Evolutionary conservation across 1,140 invertebrate species (phyloP), one percentile per base, ranked within the genome.

Genomic region (Drosophila sturtevanti): DNA sequence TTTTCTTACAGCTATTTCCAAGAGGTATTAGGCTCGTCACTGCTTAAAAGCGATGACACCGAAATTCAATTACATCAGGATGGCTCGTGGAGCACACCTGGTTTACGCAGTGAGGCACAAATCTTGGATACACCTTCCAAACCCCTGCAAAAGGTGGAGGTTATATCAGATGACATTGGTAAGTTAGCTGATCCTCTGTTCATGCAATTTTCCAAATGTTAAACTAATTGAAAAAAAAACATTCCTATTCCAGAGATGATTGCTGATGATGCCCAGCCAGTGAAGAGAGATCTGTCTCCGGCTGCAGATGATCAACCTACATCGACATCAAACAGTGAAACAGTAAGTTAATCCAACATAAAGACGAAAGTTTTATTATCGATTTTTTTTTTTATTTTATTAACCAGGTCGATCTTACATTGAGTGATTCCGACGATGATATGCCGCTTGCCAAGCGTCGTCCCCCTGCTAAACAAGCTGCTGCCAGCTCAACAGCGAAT

Each of bases 41-140:
- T 94, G 64, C 91, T 96, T 16, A 92, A 94, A 34, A 92, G 92
- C 41, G 96, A 96, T 63, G 95, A 94, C 64, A 95, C 95, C 79
- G 97, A 98, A 92, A 97, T 98, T 75, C 96, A 98, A 78, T 94
- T 98, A 56, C 94, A 96, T 75, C 96, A 97, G 91, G 97, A 98
- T 93, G 97, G 97, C 34, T 96, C 94, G n/a, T 98, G 97, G 97
- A 96, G 96, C 41, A 95, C 96, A 72, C 94, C 96, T 41, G 93
- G 93, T 0, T 44, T 92, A 12, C 94, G 94, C 31, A 95, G 95
- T 80, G 94, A 95, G 75, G 91, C 92, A 64, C 93, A 93, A 92
- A 63, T 93, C n/a, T 38, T 92, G 86, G 65, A 89, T 85, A 77
- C 91, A 77, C 74, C 90, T 69, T 58, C 91, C 70, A 92, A 92